Conservation (phyloP, 2,888 invertebrate species). For the Pristionchus mayeri region DNA sequence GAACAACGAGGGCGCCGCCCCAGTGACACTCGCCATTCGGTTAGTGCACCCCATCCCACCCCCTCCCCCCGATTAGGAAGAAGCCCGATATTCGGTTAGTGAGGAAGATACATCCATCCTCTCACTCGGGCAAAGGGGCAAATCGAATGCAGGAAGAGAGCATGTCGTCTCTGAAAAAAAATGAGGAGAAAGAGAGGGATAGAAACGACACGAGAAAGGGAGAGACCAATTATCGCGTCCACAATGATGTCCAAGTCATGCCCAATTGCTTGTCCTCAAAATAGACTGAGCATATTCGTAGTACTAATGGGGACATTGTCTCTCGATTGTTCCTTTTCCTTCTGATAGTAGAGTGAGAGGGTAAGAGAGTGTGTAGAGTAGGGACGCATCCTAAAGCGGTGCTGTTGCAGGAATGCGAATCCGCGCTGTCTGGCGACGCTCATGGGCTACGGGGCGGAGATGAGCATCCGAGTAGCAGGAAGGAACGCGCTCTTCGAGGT, state of each 20-base stretch:
- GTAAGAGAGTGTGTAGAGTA: neutral
- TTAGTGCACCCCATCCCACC: no score
- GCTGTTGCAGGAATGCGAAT: constrained; percentile 80
- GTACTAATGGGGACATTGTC: neutral
- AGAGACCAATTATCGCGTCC: constrained; percentile 5
- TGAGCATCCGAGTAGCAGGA: constrained; percentile 66
- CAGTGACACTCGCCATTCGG: constrained; percentile 95
- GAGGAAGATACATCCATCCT: neutral
- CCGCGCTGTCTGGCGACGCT: constrained; percentile 69
- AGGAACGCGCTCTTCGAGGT: constrained; percentile 70
- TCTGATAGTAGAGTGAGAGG: constrained; percentile 75
- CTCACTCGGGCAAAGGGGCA: neutral
- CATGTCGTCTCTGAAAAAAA: neutral
- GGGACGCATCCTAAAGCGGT: no score
- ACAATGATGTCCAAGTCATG: neutral
- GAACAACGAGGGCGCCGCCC: constrained; percentile 93
- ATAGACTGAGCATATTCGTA: constrained; percentile 1
- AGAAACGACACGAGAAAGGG: neutral
- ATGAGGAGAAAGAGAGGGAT: neutral
- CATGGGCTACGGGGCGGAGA: constrained; percentile 71
- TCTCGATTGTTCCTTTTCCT: neutral
- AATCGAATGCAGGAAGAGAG: neutral
- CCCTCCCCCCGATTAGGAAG: no score
- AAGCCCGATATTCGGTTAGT: neutral
- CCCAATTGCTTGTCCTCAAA: neutral